These are phyloP conservation scores for Podarcis raffonei DNA, from an alignment of 2,113 vertebrate species.

Conservation along the genomic window DNA sequence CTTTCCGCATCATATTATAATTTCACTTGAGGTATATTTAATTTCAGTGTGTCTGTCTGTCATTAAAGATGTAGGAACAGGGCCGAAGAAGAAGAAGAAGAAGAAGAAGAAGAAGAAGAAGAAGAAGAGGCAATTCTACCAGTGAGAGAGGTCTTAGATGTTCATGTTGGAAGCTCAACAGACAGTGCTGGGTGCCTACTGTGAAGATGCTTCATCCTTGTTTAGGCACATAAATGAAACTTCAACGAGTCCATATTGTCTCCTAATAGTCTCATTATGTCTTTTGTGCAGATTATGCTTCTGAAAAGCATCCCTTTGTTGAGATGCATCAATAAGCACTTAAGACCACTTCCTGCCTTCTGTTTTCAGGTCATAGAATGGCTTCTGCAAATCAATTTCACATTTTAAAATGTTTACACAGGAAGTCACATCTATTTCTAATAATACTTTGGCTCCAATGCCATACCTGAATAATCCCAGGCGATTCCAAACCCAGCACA, in stretches of 20 bases:
- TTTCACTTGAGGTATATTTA: no score
- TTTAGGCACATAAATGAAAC: not conserved
- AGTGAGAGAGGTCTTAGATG: not conserved
- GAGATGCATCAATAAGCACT: constrained; percentile 14
- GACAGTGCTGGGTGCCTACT: not conserved
- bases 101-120: no score
- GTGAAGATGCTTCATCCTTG: constrained; percentile 8
- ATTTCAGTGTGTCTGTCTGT: not conserved
- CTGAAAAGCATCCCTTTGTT: constrained; percentile 8
- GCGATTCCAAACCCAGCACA: not conserved
- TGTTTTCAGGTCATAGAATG: not conserved
- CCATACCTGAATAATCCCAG: not conserved
- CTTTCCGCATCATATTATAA: not conserved
- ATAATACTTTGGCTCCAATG: not conserved
- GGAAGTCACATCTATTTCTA: not conserved
- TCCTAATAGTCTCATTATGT: not conserved
- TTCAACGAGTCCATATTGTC: not conserved
- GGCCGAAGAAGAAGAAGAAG: no score
- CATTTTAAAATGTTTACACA: not conserved
- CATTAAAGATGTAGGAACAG: not conserved
- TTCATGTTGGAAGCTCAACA: not conserved
- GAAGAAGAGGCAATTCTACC: not conserved
- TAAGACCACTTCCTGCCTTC: not conserved
- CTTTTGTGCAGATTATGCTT: not conserved
- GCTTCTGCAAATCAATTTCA: not conserved